Evolutionary conservation across 1,140 invertebrate genomes (phyloP), one percentile per base, ranked within the genome.

Genomic region (Mercenaria mercenaria): DNA sequence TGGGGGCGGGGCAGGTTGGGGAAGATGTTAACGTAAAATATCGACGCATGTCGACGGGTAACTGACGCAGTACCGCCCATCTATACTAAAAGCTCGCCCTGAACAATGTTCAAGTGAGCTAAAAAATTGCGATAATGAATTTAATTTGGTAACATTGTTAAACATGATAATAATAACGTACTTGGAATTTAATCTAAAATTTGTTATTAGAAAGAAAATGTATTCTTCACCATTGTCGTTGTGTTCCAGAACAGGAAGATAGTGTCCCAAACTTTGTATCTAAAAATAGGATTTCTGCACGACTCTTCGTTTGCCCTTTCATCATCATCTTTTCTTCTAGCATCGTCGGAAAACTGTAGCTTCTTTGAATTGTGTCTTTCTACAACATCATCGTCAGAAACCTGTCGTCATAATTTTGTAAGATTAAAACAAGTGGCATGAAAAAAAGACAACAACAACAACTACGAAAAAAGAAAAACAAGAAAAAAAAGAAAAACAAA

Each of bases 171-270:
- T n/a, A n/a, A n/a, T n/a, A n/a, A n/a, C n/a, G n/a, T n/a, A n/a
- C n/a, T n/a, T n/a, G n/a, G n/a, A n/a, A n/a, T n/a, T n/a, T n/a
- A n/a, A n/a, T n/a, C n/a, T n/a, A n/a, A n/a, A n/a, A n/a, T n/a
- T n/a, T n/a, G n/a, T n/a, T n/a, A n/a, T n/a, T n/a, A n/a, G n/a
- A n/a, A n/a, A n/a, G n/a, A n/a, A n/a, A n/a, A n/a, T n/a, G n/a
- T n/a, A n/a, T n/a, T n/a, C n/a, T n/a, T n/a, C n/a, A 82, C 80
- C 80, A 82, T 82, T 41, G 39, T 64, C 11, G 59, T 67, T 15
- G 61, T 67, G 26, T 64, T 82, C 80, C 80, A 82, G 37, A 82
- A 82, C 2, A 82, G 23, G 41, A 82, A 82, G 13, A 67, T 82
- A 15, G 80, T 82, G 20, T 67, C 56, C 6, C 59, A 23, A 50